Evolutionary conservation across 2,797 vertebrate species (phyloP).

Genomic region (Meriones psammophilus): DNA sequence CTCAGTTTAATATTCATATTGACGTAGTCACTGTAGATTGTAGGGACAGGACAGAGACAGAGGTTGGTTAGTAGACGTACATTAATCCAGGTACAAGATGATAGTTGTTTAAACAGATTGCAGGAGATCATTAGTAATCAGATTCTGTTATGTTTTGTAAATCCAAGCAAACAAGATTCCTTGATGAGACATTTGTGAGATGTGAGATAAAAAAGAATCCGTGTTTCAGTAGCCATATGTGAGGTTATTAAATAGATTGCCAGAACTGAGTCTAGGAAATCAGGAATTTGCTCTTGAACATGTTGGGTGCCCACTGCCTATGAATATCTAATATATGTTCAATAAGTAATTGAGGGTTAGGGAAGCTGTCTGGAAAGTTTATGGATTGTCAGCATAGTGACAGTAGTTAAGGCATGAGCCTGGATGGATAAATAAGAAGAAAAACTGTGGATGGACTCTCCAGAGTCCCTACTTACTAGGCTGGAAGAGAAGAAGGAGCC

Average conservation of each 20-base stretch:
- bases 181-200: not conserved
- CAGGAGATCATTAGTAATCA: not conserved
- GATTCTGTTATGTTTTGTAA: slow-evolving; percentile 16
- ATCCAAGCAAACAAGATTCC: slow-evolving; percentile 40
- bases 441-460: not conserved
- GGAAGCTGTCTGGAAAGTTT: slow-evolving; percentile 18
- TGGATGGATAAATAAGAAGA: not conserved
- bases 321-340: slow-evolving; percentile 28
- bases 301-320: not conserved
- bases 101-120: not conserved
- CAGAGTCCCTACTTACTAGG: not conserved
- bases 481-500: not conserved
- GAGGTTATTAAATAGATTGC: slow-evolving; percentile 4
- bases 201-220: not conserved
- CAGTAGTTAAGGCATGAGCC: slow-evolving; percentile 37
- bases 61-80: not conserved
- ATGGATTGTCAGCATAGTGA: slow-evolving; percentile 16
- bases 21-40: not conserved
- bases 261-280: slow-evolving; percentile 27
- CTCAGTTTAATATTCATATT: not conserved
- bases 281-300: not conserved
- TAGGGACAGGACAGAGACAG: not conserved
- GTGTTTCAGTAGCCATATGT: not conserved
- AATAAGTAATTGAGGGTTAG: not conserved
- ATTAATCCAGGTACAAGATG: slow-evolving; percentile 14